phyloP scores from a whole-genome alignment of 2,888 invertebrate species.

The Nymphalis urticae region DNA sequence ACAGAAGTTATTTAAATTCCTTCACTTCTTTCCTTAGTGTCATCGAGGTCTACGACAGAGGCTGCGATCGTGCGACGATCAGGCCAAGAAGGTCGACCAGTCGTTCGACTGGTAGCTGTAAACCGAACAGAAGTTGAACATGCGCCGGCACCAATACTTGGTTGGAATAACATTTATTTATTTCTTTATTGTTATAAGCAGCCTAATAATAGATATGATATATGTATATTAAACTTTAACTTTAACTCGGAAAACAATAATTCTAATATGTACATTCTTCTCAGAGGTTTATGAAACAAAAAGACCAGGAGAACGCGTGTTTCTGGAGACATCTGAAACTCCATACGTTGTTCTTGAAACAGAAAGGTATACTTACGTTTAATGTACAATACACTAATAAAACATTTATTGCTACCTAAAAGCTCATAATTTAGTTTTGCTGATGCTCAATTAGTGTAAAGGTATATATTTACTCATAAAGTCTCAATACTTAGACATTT shows the following conservation, averaged over 20 bases:
- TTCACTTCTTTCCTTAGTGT: conserved; percentile 49
- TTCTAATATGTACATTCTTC: not conserved
- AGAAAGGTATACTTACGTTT: conserved; percentile 51
- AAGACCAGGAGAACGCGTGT: conserved; percentile 55
- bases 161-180: conserved; percentile 40
- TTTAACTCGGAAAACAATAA: not conserved
- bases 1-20: not conserved
- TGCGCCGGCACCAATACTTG: conserved; percentile 59
- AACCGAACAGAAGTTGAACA: conserved; percentile 61
- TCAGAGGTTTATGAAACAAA: conserved; percentile 62
- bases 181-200: too few species aligned
- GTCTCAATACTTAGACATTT: not conserved
- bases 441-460: too few species aligned
- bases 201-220: not conserved
- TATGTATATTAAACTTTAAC: not conserved
- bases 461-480: too few species aligned
- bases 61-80: conserved; percentile 44
- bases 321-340: conserved; percentile 55
- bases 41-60: conserved; percentile 60
- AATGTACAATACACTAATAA: too few species aligned
- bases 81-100: conserved; percentile 51
- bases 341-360: conserved; percentile 66
- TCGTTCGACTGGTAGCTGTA: conserved; percentile 66
- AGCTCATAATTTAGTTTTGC: not conserved
- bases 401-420: too few species aligned